Base-by-base conservation (phyloP, 2,797 vertebrate genomes). In the Falco concolor region DNA sequence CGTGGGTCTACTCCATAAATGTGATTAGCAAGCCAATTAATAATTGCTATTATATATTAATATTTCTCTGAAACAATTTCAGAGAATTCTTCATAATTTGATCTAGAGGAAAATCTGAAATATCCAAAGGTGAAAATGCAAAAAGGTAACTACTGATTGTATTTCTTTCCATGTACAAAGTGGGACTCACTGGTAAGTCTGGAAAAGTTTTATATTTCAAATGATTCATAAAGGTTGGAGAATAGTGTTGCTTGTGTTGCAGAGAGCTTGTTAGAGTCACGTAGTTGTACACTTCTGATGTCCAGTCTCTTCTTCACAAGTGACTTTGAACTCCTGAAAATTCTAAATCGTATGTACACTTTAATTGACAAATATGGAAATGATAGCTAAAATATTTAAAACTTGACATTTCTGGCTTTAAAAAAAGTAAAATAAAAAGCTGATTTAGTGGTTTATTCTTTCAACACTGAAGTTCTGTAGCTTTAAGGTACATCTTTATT, bases 61-160 rank as follows among this genome's bases (percentile, higher is more conserved):
- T 65, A n/a, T 84, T 61, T 34, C 36, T 67, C 52, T 84, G 32
- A 54, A 67, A 27, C 8, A 7, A 5, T 64, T 95, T 30, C 40
- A 75, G 69, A 18, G 9, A 65, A 14, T 74, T 90, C 32, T 70
- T 86, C 28, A 28, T 67, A 44, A 54, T 89, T 81, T 89, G 8
- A 69, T 47, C 6, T 45, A 45, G 49, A 88, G 47, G 34, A 83
- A 77, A 65, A 83, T 50, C 44, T 69, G 72, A 68, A 72, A 30
- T 56, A 52, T 8, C 44, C 0, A 0, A 81, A 68, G 22, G 45
- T 0, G 0, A 85, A 87, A 64, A 7, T 3, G 5, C 30, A 6
- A 3, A 16, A 83, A 27, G 12, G 60, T 56, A 44, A 32, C 49
- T 56, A 11, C 53, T 59, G 38, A 10, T 36, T 0, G 0, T 63